Percentiles rank a stretch among this genome's conserved stretches.
These are phyloP conservation scores for Boulengeromyrus knoepffleri DNA, from an alignment of 2,113 vertebrate genomes.

Conservation along the genomic window DNA sequence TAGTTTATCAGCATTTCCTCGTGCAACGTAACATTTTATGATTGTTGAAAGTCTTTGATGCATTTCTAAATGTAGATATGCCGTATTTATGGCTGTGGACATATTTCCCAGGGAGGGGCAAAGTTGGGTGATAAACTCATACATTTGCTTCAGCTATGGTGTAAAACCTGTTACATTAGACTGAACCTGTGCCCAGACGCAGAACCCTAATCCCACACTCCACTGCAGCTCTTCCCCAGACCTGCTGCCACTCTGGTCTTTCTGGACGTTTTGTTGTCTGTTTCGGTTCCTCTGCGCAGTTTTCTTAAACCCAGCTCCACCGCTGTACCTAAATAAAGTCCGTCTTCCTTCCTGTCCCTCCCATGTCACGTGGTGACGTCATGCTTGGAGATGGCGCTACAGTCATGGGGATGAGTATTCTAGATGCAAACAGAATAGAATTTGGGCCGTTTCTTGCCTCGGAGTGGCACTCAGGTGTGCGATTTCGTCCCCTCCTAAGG, in stretches of 20 bases:
- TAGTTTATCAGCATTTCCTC: neutral
- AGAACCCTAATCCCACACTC: neutral
- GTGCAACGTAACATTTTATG: neutral
- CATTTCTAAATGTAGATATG: neutral
- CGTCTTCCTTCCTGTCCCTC: neutral
- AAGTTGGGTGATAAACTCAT: neutral
- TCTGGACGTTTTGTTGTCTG: neutral
- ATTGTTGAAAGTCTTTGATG: neutral
- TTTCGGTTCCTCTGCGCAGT: neutral
- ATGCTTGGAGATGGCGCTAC: neutral
- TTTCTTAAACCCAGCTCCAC: neutral
- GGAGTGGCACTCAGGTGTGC: neutral
- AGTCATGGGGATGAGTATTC: neutral
- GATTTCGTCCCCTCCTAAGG: neutral
- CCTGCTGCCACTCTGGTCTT: neutral
- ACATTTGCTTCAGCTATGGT: neutral
- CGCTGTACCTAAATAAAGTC: neutral
- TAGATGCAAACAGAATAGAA: neutral
- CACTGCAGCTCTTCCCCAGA: neutral
- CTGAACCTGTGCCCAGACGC: neutral
- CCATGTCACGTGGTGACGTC: neutral
- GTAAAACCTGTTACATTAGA: neutral
- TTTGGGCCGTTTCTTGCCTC: neutral
- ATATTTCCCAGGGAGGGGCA: neutral
- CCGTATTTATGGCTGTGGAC: neutral